Evolutionary conservation across 2,888 invertebrate genomes (phyloP).

Genomic region (Elmis aenea): DNA sequence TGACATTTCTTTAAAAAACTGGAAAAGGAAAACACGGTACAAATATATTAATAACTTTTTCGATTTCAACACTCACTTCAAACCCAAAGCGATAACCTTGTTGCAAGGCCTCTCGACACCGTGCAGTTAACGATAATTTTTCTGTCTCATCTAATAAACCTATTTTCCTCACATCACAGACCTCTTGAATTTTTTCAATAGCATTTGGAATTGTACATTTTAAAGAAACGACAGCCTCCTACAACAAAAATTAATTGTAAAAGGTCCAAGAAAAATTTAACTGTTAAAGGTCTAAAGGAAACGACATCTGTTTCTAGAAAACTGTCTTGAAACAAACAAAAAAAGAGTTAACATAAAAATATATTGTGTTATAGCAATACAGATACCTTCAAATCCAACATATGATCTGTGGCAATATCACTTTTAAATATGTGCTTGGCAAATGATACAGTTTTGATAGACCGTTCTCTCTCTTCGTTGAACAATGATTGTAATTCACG

Average conservation of each 20-base stretch:
- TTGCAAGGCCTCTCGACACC: slow-evolving; percentile 72
- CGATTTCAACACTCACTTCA: slow-evolving; percentile 53
- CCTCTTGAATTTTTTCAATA: slow-evolving; percentile 54
- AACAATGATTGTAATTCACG: slow-evolving; percentile 76
- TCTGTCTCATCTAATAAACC: slow-evolving; percentile 56
- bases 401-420: slow-evolving; percentile 20
- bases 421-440: slow-evolving; percentile 61
- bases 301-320: too few species aligned
- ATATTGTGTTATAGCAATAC: neutral
- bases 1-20: slow-evolving; percentile 69
- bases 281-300: too few species aligned
- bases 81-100: slow-evolving; percentile 88
- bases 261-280: too few species aligned
- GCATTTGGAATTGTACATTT: slow-evolving; percentile 54
- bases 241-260: slow-evolving; percentile 11
- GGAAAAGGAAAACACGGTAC: slow-evolving; percentile 8
- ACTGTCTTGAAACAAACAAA: slow-evolving; percentile 7
- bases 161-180: slow-evolving; percentile 48
- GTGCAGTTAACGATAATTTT: slow-evolving; percentile 55
- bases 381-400: slow-evolving; percentile 25
- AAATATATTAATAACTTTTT: neutral
- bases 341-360: slow-evolving; percentile 7
- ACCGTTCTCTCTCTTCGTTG: slow-evolving; percentile 71
- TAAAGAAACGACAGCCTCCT: slow-evolving; percentile 51
- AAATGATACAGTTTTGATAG: slow-evolving; percentile 75